Evolutionary conservation across 2,888 invertebrate genomes (phyloP), one percentile per base, ranked within the genome.

Genomic region (Conops quadrifasciatus): DNA sequence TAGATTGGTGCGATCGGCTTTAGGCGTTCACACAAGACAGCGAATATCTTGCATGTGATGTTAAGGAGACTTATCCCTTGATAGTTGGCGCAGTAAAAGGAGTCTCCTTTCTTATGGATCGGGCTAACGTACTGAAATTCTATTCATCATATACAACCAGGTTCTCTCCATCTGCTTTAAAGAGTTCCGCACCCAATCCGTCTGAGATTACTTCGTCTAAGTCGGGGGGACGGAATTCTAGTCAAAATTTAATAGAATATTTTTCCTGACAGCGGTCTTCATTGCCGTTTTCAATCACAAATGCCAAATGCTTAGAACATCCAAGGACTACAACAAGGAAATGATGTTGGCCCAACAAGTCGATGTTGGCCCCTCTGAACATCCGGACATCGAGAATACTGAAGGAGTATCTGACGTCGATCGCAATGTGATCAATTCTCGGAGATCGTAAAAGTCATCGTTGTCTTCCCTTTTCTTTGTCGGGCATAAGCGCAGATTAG

Each of bases 341-440:
- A 26, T 70, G 63, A 36, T 62, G n/a, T n/a, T n/a, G n/a, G n/a
- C n/a, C n/a, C n/a, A n/a, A 51, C n/a, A 63, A 70, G 56, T 63
- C 36, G 53, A 70, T 63, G 43, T 70, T 70, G 11, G 70, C 53
- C 3, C 30, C 70, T 49, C 70, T 47, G 24, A 30, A 53, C 43
- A 36, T 19, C 19, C 53, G 51, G 24, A 70, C 70, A 19, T 68
- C 60, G n/a, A 68, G 11, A 2, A 68, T 24, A 28, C 63, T 70
- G 63, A 53, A 51, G 9, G 47, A 19, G 49, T 68, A 60, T 30
- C 60, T 59, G 45, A 19, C 59, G 49, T 68, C 68, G 16, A 68
- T 68, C 24, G 60, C 60, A 21, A 68, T 51, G 26, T 68, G 45
- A 63, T 63, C 68, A 47, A 71, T n/a, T n/a, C n/a, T n/a, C n/a